Percentiles rank a stretch among this genome's conserved stretches.
Conservation (phyloP, 1,140 invertebrate species). For the Steinernema khuongi region DNA sequence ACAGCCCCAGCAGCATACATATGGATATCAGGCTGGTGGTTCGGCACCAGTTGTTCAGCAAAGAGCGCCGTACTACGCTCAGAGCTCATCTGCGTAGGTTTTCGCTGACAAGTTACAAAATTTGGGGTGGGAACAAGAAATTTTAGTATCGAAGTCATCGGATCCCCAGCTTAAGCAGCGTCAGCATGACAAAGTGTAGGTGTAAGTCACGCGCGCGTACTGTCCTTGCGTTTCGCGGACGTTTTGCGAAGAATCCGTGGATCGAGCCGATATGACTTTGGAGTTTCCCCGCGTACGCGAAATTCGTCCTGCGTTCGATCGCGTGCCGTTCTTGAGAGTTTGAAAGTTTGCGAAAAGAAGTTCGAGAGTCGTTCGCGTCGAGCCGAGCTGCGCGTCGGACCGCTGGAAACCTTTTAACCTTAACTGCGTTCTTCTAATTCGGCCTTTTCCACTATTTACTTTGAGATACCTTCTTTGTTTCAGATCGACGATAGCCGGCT, state of each 20-base stretch:
- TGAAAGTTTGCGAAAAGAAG: neutral
- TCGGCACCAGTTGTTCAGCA: neutral
- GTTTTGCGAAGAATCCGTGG: neutral
- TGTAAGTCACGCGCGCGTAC: neutral
- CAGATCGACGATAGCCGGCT: neutral
- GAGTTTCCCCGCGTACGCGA: conserved; percentile 1
- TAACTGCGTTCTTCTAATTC: neutral
- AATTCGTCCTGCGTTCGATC: neutral
- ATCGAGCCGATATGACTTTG: neutral
- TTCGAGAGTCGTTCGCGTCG: conserved; percentile 9
- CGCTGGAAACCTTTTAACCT: neutral
- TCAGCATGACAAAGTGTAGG: neutral
- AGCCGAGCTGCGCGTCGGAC: conserved; percentile 1
- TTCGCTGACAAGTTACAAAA: neutral
- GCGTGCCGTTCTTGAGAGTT: neutral
- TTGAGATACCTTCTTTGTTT: neutral
- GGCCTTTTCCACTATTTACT: neutral
- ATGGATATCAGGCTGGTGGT: neutral
- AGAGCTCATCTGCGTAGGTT: neutral
- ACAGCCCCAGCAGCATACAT: neutral
- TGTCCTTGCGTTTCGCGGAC: conserved; percentile 9
- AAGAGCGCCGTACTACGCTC: neutral
- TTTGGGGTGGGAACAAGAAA: neutral
- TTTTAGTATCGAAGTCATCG: neutral
- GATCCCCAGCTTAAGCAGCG: neutral